Base-by-base conservation (phyloP, 2,888 invertebrate genomes). In the Drosophila mayaguana region DNA sequence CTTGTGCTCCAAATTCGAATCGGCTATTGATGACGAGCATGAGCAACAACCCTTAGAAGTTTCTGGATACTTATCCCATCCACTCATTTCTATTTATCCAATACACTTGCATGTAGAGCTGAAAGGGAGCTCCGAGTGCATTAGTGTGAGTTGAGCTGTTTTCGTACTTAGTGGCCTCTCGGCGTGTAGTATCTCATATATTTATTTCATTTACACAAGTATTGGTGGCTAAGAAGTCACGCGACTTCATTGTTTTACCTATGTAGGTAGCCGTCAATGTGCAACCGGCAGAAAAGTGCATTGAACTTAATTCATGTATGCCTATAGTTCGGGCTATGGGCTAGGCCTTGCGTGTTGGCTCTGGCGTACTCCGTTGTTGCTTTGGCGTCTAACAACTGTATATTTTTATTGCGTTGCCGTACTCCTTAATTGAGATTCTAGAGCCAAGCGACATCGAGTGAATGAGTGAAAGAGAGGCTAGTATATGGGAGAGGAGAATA, bases 381-480 rank as follows among this genome's bases (percentile, higher is more conserved):
- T 75, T 63, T 43, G 62, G 59, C 65, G 73, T 73, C 70, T 67
- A 80, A 69, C 67, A 67, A 63, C 68, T 68, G 79, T 81, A 72
- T 75, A 86, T 83, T 81, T 85, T 85, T 76, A 88, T 85, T 81
- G 81, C 66, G 72, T 75, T 72, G 68, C 68, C 64, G 71, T 72
- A 62, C 55, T 64, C 63, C 80, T 77, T 80, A 80, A 80, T 80
- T 75, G 75, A 75, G 72, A 64, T 65, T 78, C 62, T 70, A 61
- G 53, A 77, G 72, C 70, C 63, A 72, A 71, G 55, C 73, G 67
- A 36, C 64, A 68, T 22, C 38, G 59, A 34, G 8, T 28, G 28
- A 28, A 32, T 2, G 32, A 32, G 64, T 50, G 32, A 55, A 40
- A 32, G 25, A 48, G 50, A 60, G 50, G 48, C 6, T 14, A 56